A percentile compares a stretch with the other conserved stretches of the same genome.
These are phyloP conservation scores for Calonectris borealis DNA, from an alignment of 2,113 vertebrate species.

Conservation along the genomic window DNA sequence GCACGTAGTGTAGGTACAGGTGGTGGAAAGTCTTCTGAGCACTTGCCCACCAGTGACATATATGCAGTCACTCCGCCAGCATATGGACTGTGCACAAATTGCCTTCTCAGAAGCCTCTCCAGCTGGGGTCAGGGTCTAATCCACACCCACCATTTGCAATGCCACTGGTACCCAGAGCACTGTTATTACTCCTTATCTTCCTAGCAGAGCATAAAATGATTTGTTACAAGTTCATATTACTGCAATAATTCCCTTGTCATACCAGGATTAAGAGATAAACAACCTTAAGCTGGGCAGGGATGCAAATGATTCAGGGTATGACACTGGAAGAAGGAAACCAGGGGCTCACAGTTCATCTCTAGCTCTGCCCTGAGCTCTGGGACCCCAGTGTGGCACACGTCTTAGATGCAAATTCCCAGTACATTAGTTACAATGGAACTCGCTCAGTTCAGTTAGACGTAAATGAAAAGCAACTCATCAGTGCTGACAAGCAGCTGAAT, in stretches of 20 bases:
- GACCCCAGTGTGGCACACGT: not conserved
- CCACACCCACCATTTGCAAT: not conserved
- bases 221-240: not conserved
- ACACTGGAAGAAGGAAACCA: not conserved
- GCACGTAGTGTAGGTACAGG: not conserved
- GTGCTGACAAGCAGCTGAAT: not conserved
- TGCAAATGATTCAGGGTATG: not conserved
- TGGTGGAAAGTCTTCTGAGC: not conserved
- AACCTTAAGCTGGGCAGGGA: not conserved
- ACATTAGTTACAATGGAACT: not conserved
- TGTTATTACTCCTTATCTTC: not conserved
- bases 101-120: not conserved
- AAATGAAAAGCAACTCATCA: not conserved
- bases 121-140: not conserved
- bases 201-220: not conserved
- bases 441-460: not conserved
- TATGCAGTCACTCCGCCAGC: not conserved
- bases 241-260: not conserved
- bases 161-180: not conserved
- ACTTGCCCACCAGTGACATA: not conserved
- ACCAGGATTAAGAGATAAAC: not conserved
- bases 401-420: not conserved
- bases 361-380: not conserved
- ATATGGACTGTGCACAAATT: not conserved
- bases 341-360: not conserved